Base-by-base conservation (phyloP, 2,113 vertebrate species). In the Perognathus longimembris region DNA sequence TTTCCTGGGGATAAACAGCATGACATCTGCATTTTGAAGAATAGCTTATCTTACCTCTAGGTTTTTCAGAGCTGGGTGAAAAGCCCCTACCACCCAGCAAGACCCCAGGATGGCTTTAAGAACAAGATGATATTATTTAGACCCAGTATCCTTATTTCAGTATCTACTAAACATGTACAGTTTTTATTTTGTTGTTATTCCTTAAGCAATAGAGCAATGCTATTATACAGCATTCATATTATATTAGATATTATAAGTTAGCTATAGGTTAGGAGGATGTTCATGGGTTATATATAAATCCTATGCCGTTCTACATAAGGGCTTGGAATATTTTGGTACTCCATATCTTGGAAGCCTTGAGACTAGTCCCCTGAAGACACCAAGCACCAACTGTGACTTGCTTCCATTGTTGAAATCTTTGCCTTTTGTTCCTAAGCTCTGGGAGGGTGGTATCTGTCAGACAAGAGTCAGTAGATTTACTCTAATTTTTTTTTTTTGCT, bases 401-500 rank as follows among this genome's bases (percentile, higher is more conserved):
- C 6, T 11, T 78, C 17, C 64, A 21, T 6, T 22, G 17, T 12
- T 3, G 8, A 78, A 89, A 67, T 45, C 36, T 93, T 85, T 83
- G 32, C 57, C 80, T 45, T 92, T 71, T 24, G 61, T 59, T 63
- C n/a, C 32, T 83, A 40, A 34, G 18, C 36, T 90, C 78, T 21
- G 26, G 71, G 66, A 89, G 17, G 20, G 69, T 92, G 36, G 7
- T 42, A 73, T 92, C 30, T 57, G 30, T 70, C 78, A 63, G 54
- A 22, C 64, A 82, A 95, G 76, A 91, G 28, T 40, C 54, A 82
- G 36, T 30, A 87, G 32, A 57, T 54, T 54, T 76, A 61, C 12
- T 73, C n/a, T 66, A 20, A 93, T 83, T 45, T 45, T 45, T 45
- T 45, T 45, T 45, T 54, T 54, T 54, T 54, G 50, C 50, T 15